phyloP scores from a whole-genome alignment of 2,797 vertebrate species.

The Linurgus olivaceus region DNA sequence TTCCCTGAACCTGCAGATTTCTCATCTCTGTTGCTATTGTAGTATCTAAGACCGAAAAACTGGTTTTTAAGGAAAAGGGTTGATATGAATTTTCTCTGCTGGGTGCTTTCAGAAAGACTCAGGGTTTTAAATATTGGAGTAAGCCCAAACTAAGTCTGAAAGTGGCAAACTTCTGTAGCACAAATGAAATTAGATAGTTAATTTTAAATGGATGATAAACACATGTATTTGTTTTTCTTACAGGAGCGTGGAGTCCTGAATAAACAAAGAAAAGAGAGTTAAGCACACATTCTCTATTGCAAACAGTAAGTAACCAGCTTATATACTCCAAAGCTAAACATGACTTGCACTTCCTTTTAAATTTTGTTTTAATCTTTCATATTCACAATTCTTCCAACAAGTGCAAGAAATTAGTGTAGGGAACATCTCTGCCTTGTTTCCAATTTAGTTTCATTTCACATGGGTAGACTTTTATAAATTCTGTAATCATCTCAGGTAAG shows the following conservation, averaged over 20 bases:
- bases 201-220: neutral
- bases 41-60: neutral
- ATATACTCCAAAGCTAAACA: neutral
- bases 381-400: neutral
- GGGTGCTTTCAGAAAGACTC: neutral
- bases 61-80: neutral
- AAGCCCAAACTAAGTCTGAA: neutral
- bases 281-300: conserved; percentile 8
- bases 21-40: neutral
- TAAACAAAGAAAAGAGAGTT: conserved; percentile 42
- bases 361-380: neutral
- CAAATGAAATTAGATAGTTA: neutral
- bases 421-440: neutral
- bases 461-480: conserved; percentile 59
- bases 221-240: conserved; percentile 36
- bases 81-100: neutral
- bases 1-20: neutral
- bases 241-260: conserved; percentile 53
- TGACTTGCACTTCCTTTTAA: neutral
- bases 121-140: neutral
- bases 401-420: conserved; percentile 10
- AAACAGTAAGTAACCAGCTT: conserved; percentile 71
- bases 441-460: conserved; percentile 55
- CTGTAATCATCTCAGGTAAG: conserved; percentile 70
- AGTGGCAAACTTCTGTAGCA: neutral